Percentiles rank a stretch among this genome's conserved stretches.
Evolutionary conservation across 1,140 invertebrate genomes (phyloP).

Genomic region (Trachymyrmex cornetzi): DNA sequence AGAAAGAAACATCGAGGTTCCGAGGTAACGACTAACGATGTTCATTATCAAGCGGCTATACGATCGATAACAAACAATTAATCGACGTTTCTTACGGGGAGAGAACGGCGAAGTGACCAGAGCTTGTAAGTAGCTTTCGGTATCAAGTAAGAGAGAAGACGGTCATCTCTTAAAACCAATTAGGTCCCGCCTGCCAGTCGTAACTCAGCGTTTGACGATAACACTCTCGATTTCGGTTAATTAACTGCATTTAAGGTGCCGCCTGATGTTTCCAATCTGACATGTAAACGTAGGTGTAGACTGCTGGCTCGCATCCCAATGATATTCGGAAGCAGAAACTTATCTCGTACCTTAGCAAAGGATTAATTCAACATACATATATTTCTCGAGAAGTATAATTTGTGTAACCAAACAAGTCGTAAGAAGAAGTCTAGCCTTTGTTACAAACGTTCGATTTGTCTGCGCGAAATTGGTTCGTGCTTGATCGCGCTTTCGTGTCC

Average conservation of each 20-base stretch:
- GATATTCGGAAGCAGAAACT: not conserved
- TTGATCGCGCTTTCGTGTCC: slow-evolving; percentile 40
- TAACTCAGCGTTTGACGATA: slow-evolving; percentile 44
- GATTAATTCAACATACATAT: not conserved
- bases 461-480: slow-evolving; percentile 26
- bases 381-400: not conserved
- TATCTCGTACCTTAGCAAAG: not conserved
- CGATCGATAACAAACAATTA: slow-evolving; percentile 43
- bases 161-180: slow-evolving; percentile 46
- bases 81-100: not conserved
- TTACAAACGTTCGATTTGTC: slow-evolving; percentile 11
- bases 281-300: not conserved
- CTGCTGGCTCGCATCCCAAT: not conserved
- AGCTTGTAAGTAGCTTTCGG: not conserved
- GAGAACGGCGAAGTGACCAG: not conserved
- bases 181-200: slow-evolving; percentile 31
- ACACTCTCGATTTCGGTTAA: slow-evolving; percentile 54
- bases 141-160: slow-evolving; percentile 12
- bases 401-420: not conserved
- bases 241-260: slow-evolving; percentile 40
- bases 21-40: not conserved
- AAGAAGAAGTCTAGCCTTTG: not conserved
- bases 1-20: not conserved
- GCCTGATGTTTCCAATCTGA: slow-evolving; percentile 42
- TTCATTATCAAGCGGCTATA: not conserved